Base-by-base conservation (phyloP, 2,113 vertebrate genomes). In the Rallus limicola region DNA sequence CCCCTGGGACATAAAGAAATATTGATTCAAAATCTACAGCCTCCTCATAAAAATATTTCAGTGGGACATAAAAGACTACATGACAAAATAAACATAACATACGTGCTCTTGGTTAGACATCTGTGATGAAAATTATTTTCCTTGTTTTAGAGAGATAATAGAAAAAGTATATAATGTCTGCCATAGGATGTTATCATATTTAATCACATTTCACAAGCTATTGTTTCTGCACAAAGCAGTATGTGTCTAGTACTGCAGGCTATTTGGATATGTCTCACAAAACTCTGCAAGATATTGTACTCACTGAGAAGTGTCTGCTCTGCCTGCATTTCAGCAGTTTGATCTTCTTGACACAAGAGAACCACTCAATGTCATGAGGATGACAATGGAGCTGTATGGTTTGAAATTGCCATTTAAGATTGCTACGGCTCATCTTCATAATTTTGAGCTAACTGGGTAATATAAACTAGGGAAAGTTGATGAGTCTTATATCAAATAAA, bases 191-290 rank as follows among this genome's bases (percentile, higher is more conserved):
- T 65, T 92, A 90, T 75, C 60, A 46, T 34, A 58, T 82, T 89
- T 91, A 95, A 90, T 95, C 80, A 78, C 52, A 89, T 86, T 94
- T 95, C 81, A 79, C 62, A 76, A 82, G 26, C 31, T 63, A 86
- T 67, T 86, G 60, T 88, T 88, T 74, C 42, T 82, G 23, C 33
- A 92, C 12, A 85, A 91, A 91, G 13, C 29, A 59, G 33, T 81
- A 19, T 3, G 78, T 88, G 88, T 60, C 70, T 68, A 53, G 40
- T 69, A 88, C 76, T 6, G 1, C 24, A 82, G 58, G 52, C 71
- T 86, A 42, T 93, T 89, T 87, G 31, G 42, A 69, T 46, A 82
- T 28, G 26, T 62, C 56, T 94, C 69, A 81, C 34, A 74, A 46
- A 92, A 65, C 18, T 77, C 11, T 48, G 18, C 9, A 21, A 82